These are phyloP conservation scores for Drosophila suboccidentalis DNA, from an alignment of 2,888 invertebrate species.

Conservation along the genomic window DNA sequence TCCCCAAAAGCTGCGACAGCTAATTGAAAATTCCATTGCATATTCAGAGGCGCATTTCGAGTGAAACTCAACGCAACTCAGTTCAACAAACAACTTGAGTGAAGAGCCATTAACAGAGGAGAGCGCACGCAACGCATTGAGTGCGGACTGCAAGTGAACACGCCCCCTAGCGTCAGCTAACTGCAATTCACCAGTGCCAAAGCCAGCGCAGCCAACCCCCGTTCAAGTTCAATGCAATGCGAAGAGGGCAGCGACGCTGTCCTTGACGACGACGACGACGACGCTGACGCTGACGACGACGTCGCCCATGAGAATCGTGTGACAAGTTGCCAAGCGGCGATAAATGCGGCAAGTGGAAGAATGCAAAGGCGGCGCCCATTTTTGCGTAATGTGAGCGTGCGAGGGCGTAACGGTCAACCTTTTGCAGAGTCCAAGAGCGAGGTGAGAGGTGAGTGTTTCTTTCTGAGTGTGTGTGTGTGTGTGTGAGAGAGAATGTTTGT, in stretches of 20 bases:
- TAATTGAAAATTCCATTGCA: constrained; percentile 64
- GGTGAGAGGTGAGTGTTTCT: constrained; percentile 21
- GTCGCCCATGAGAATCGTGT: constrained; percentile 36
- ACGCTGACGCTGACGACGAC: constrained; percentile 40
- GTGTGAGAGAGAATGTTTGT: neutral
- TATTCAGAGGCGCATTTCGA: constrained; percentile 47
- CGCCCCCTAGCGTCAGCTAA: constrained; percentile 57
- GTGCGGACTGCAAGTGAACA: constrained; percentile 43
- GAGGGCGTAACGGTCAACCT: constrained; percentile 45
- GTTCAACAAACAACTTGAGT: constrained; percentile 23
- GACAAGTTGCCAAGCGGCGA: constrained; percentile 52
- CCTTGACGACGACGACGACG: constrained; percentile 53
- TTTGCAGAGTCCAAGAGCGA: constrained; percentile 17
- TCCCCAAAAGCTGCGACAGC: constrained; percentile 33
- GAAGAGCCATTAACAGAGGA: constrained; percentile 7
- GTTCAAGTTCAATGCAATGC: constrained; percentile 77
- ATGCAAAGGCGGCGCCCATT: constrained; percentile 20
- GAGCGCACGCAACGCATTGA: constrained; percentile 28
- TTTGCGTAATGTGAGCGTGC: constrained; percentile 47
- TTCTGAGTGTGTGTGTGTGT: constrained; percentile 1
- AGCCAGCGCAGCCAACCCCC: constrained; percentile 45
- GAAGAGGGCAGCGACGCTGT: constrained; percentile 42
- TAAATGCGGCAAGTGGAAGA: constrained; percentile 30
- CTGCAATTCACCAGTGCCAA: constrained; percentile 34
- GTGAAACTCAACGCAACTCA: constrained; percentile 26